Evolutionary conservation across 2,888 invertebrate genomes (phyloP).

Genomic region (Mimachlamys varia): DNA sequence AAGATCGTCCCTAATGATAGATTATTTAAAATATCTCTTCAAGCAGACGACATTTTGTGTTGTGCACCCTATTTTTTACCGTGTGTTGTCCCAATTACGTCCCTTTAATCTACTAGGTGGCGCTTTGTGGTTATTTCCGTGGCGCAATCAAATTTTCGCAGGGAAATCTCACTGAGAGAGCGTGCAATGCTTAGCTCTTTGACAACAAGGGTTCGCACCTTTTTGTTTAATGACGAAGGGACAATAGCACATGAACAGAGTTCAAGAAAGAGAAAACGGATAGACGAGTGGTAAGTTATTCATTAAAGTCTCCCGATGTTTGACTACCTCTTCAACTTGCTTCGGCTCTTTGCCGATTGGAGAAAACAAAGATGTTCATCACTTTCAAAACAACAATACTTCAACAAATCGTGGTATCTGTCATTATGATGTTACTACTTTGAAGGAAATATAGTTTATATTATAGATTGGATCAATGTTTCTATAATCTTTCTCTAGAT

Average conservation of each 20-base stretch:
- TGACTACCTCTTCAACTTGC: slow-evolving; percentile 32
- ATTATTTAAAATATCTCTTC: too few species aligned
- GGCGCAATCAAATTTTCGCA: slow-evolving; percentile 3
- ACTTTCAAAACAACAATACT: background rate
- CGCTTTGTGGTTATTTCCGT: slow-evolving; percentile 4
- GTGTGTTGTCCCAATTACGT: background rate
- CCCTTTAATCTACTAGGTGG: background rate
- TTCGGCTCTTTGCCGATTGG: background rate
- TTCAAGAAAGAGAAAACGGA: slow-evolving; percentile 24
- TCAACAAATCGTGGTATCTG: too few species aligned
- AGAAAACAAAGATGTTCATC: background rate
- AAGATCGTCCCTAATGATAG: too few species aligned
- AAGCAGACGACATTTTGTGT: too few species aligned
- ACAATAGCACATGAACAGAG: slow-evolving; percentile 37
- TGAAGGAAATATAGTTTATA: too few species aligned
- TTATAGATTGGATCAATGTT: too few species aligned
- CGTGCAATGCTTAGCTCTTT: slow-evolving; percentile 67
- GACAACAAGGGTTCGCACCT: slow-evolving; percentile 62
- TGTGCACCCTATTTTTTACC: background rate
- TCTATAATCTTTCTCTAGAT: too few species aligned
- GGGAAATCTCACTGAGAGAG: slow-evolving; percentile 4
- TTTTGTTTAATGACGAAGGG: slow-evolving; percentile 53
- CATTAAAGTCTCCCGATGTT: slow-evolving; percentile 34
- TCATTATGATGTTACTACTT: too few species aligned
- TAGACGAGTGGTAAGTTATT: background rate